A percentile compares a stretch with the other conserved stretches of the same genome.
phyloP scores from a whole-genome alignment of 2,888 invertebrate species.

The Parapristionchus giblindavisi region DNA sequence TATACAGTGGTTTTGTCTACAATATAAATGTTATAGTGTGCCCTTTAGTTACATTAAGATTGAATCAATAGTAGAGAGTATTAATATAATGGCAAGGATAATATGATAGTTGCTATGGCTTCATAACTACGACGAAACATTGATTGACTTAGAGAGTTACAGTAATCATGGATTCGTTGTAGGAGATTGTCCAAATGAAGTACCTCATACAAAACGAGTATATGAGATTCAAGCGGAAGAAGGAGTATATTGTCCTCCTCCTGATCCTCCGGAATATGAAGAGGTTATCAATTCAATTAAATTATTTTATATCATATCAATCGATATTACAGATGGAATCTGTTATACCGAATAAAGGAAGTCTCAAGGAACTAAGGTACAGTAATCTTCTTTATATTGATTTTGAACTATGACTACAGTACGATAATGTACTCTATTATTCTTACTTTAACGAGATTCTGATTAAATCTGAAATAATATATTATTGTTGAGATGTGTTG shows the following conservation, averaged over 20 bases:
- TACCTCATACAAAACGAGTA: constrained; percentile 37
- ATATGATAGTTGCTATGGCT: no score
- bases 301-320: no score
- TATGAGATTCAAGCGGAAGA: constrained; percentile 39
- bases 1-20: no score
- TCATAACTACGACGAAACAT: no score
- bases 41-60: no score
- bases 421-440: not conserved
- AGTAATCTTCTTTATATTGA: not conserved
- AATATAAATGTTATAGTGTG: no score
- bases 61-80: no score
- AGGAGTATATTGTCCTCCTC: constrained; percentile 34
- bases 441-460: not conserved
- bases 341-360: constrained; percentile 7
- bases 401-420: not conserved
- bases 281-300: no score
- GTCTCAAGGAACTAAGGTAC: constrained; percentile 18
- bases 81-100: no score
- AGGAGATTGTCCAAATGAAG: constrained; percentile 34
- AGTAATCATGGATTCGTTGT: not conserved
- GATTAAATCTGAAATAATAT: not conserved
- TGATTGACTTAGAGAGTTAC: no score
- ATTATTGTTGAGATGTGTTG: not conserved
- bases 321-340: no score
- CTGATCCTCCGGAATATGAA: constrained; percentile 35